Base-by-base conservation (phyloP, 2,888 invertebrate genomes). In the Ophion ellenae region DNA sequence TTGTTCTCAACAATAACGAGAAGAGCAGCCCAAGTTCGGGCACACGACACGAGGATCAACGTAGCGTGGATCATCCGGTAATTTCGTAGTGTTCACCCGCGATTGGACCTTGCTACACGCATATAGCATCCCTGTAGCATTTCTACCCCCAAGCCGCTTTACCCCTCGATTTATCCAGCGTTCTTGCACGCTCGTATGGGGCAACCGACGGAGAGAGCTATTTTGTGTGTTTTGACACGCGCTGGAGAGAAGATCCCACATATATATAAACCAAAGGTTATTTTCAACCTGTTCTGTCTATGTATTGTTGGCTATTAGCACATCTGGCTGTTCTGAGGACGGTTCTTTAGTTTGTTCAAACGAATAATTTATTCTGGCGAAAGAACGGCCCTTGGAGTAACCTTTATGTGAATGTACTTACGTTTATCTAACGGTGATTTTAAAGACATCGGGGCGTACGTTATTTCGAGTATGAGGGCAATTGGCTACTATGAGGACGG, bases 171-270 rank as follows among this genome's bases (percentile, higher is more conserved):
- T 81, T 86, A 87, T 86, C 67, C 75, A 24, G 53, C 57, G 53
- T 64, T 69, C 45, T 78, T 80, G 70, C 71, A 82, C 79, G 82
- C 75, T 85, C 71, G 79, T 1, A 53, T 53, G 4, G 47, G 76
- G 73, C 36, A 53, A 64, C 59, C 73, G 64, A 80, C 63, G 64
- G 79, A 76, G 73, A 77, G 77, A 79, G 79, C 83, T 90, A 92
- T 92, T 91, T 91, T 90, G 87, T 53, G 14, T 93, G 92, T 93
- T 93, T 93, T 93, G 93, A 93, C 93, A 93, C 93, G 93, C 92
- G 93, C 90, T 91, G 87, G 88, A 90, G 90, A 92, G 91, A 61
- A 20, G 45, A 74, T 24, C 69, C 14, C 59, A n/a, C 28, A 9
- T 40, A 24, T 53, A 14, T 17, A 2, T 53, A 17, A 3, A 6